Conservation (phyloP, 2,797 vertebrate genomes). For the Decapterus maruadsi region DNA sequence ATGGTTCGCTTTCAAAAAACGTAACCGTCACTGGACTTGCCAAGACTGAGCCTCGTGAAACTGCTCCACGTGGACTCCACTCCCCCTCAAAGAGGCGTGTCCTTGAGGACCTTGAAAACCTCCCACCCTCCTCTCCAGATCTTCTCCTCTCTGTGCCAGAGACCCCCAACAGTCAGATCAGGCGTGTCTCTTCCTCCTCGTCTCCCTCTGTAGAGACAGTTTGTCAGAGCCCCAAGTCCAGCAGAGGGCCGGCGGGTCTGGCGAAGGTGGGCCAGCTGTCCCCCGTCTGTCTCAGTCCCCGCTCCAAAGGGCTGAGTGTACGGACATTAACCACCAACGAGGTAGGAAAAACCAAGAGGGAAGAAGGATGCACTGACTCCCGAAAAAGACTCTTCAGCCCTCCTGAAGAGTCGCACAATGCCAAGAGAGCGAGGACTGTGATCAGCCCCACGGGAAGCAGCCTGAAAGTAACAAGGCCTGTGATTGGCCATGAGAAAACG, state of each 20-base stretch:
- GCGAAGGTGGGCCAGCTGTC: constrained; percentile 53
- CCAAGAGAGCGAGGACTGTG: constrained; percentile 75
- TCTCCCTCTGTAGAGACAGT: constrained; percentile 40
- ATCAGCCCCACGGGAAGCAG: constrained; percentile 6
- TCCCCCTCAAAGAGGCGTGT: constrained; percentile 65
- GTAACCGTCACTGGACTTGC: background rate
- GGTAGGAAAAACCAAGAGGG: constrained; percentile 17
- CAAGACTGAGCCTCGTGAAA: constrained; percentile 38
- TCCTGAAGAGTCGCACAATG: constrained; percentile 56
- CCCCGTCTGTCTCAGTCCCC: constrained; percentile 73
- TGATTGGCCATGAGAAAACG: constrained; percentile 12
- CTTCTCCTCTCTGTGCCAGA: constrained; percentile 74
- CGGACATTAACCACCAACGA: constrained; percentile 34
- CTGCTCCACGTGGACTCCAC: constrained; percentile 6
- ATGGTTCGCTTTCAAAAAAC: constrained; percentile 23
- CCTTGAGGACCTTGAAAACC: constrained; percentile 70
- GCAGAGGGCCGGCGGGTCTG: background rate
- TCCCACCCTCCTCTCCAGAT: constrained; percentile 65
- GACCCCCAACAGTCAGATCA: constrained; percentile 79
- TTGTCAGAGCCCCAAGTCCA: constrained; percentile 22
- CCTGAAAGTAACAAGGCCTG: constrained; percentile 13
- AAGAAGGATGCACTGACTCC: constrained; percentile 43
- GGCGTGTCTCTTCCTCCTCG: constrained; percentile 4
- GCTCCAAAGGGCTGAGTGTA: constrained; percentile 48
- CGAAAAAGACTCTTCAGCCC: constrained; percentile 79